phyloP scores from a whole-genome alignment of 2,888 invertebrate species.

The Dione vanillae region DNA sequence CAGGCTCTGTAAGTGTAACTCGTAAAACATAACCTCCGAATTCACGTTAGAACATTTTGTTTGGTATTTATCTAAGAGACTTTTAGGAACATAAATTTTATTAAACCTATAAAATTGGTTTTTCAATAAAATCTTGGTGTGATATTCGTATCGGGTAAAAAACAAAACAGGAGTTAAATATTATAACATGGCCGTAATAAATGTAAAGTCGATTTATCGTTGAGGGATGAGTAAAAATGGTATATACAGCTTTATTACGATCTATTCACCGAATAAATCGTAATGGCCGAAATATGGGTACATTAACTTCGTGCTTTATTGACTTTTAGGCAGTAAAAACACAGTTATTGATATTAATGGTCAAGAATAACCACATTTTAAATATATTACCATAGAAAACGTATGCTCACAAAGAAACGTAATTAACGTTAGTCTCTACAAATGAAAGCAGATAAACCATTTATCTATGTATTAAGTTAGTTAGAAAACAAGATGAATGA shows the following conservation, averaged over 20 bases:
- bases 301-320: slow-evolving; percentile 38
- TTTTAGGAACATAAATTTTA: slow-evolving; percentile 65
- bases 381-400: background rate
- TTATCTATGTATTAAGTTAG: slow-evolving; percentile 19
- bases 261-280: slow-evolving; percentile 41
- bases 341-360: slow-evolving; percentile 27
- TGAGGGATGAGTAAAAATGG: slow-evolving; percentile 55
- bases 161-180: slow-evolving; percentile 64
- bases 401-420: background rate
- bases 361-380: background rate
- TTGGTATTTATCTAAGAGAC: slow-evolving; percentile 62
- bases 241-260: slow-evolving; percentile 48
- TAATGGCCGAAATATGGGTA: slow-evolving; percentile 36
- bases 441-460: background rate
- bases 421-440: background rate
- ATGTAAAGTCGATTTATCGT: slow-evolving; percentile 60
- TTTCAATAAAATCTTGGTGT: slow-evolving; percentile 67
- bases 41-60: slow-evolving; percentile 55
- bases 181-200: slow-evolving; percentile 60
- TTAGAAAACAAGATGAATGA: slow-evolving; percentile 13
- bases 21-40: slow-evolving; percentile 36
- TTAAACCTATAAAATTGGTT: slow-evolving; percentile 67
- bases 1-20: slow-evolving; percentile 16
- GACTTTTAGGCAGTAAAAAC: slow-evolving; percentile 22
- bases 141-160: slow-evolving; percentile 56